A percentile compares a stretch with the other conserved stretches of the same genome.
These are phyloP conservation scores for Zosterops hypoxanthus DNA, from an alignment of 2,113 vertebrate species.

Conservation along the genomic window DNA sequence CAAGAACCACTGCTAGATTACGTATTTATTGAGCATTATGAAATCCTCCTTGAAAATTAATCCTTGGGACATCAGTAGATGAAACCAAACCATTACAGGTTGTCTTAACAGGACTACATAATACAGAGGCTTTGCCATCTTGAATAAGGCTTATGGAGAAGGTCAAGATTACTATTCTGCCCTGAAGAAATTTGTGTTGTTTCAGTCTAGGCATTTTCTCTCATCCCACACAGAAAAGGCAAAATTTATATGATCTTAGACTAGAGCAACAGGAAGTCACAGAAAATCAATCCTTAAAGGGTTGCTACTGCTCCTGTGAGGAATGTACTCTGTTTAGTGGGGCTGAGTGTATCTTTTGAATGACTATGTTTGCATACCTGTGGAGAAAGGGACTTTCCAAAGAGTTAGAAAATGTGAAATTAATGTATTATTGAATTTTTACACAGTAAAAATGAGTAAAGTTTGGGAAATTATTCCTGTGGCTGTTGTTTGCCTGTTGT, in stretches of 20 bases:
- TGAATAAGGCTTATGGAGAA: background rate
- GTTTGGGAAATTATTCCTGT: background rate
- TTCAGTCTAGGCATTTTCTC: background rate
- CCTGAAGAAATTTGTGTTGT: background rate
- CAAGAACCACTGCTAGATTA: background rate
- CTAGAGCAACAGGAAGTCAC: background rate
- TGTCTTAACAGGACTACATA: background rate
- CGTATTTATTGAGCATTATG: background rate
- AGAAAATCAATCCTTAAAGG: background rate
- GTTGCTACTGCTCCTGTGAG: background rate
- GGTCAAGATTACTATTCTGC: background rate
- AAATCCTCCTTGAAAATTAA: background rate
- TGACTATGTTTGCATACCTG: background rate
- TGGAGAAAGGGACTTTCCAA: background rate
- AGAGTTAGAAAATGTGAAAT: background rate
- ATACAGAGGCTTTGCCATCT: background rate
- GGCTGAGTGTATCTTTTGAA: background rate
- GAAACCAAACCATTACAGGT: background rate
- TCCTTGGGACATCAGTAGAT: background rate
- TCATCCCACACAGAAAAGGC: background rate
- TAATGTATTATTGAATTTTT: background rate
- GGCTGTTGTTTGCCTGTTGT: background rate
- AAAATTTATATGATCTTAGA: background rate
- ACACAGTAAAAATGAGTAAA: background rate
- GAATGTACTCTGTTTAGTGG: background rate